These are phyloP conservation scores for Rhimphoctona megacephalus DNA, from an alignment of 2,888 invertebrate genomes.

Conservation along the genomic window DNA sequence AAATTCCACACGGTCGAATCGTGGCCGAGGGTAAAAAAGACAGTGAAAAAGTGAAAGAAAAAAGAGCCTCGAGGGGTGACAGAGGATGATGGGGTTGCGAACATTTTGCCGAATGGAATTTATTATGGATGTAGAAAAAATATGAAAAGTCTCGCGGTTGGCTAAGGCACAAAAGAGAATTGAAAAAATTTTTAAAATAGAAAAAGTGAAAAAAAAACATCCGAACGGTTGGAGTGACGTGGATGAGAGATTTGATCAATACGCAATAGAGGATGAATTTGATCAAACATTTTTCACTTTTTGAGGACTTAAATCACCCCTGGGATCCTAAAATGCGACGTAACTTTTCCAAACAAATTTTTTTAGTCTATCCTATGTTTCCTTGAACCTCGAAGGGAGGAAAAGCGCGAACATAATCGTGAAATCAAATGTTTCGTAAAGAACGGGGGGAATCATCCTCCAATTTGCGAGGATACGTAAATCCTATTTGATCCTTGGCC, in stretches of 20 bases:
- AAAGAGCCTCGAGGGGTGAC: background rate
- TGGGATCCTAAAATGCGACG: background rate
- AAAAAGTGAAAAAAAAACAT: background rate
- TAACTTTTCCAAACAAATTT: background rate
- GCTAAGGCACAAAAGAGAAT: conserved; percentile 13
- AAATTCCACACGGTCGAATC: conserved; percentile 36
- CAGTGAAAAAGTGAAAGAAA: conserved; percentile 21
- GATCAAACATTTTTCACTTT: background rate
- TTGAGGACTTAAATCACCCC: background rate
- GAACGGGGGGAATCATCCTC: background rate
- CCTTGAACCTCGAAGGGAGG: background rate
- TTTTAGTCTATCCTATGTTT: background rate
- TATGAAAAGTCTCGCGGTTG: background rate
- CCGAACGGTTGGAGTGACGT: background rate
- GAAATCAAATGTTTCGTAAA: conserved; percentile 4
- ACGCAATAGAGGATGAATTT: background rate
- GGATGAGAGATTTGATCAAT: background rate
- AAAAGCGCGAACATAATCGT: conserved; percentile 3
- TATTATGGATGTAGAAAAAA: conserved; percentile 33
- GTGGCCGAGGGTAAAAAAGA: conserved; percentile 26
- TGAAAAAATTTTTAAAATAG: conserved; percentile 6
- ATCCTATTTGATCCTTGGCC: conserved; percentile 14
- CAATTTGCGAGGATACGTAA: background rate
- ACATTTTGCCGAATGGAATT: conserved; percentile 47
- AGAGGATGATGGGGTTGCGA: conserved; percentile 35